Conservation (phyloP, 2,113 vertebrate genomes). For the Pantherophis guttatus region DNA sequence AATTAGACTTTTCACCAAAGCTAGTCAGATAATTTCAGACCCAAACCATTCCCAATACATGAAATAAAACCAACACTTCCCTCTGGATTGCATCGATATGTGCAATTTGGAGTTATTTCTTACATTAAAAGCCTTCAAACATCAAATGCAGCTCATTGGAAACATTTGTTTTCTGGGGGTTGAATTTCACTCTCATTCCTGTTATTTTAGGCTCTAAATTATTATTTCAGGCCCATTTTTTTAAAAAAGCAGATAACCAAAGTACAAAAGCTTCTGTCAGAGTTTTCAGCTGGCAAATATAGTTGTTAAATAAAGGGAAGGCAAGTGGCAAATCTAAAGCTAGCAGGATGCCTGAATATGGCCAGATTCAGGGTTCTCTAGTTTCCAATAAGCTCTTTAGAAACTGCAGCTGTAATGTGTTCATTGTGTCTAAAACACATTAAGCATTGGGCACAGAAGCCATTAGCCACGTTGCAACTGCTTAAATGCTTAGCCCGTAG, state of each 20-base stretch:
- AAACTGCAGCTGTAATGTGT: not conserved
- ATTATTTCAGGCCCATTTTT: not conserved
- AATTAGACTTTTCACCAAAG: not conserved
- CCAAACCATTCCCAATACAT: not conserved
- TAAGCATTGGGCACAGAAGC: not conserved
- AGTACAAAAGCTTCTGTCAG: not conserved
- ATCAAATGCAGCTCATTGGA: not conserved
- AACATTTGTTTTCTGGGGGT: not conserved
- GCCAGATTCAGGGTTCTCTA: not conserved
- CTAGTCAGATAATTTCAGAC: not conserved
- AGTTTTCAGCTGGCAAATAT: not conserved
- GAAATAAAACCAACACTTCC: not conserved
- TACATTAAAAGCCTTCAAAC: not conserved
- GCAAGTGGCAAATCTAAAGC: not conserved
- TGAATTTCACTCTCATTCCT: not conserved
- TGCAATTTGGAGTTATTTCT: not conserved
- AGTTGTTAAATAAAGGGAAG: not conserved
- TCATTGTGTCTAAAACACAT: not conserved
- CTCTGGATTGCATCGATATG: not conserved
- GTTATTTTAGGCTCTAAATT: not conserved
- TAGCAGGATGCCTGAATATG: not conserved
- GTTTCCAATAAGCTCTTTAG: not conserved
- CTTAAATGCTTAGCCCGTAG: not conserved
- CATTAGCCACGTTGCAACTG: not conserved
- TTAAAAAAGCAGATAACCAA: not conserved